Percentiles rank a stretch among this genome's conserved stretches.
Conservation (phyloP, 2,113 vertebrate genomes). For the Pachycephala philippinensis region DNA sequence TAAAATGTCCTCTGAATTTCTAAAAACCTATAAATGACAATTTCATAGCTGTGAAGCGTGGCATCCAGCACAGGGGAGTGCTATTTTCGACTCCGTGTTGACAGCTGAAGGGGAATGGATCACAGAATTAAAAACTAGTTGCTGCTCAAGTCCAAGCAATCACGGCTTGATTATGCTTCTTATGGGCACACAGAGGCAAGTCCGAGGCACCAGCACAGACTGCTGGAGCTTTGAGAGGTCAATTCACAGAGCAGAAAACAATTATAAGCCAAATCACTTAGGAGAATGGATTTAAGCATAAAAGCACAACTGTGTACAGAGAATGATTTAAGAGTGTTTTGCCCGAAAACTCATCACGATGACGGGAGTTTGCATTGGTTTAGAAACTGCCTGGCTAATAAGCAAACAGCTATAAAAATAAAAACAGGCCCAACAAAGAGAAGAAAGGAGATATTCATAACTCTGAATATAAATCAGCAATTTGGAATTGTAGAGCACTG, state of each 20-base stretch:
- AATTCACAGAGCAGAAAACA: neutral
- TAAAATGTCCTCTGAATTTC: constrained; percentile 25
- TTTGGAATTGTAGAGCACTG: neutral
- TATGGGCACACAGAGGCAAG: neutral
- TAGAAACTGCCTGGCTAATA: neutral
- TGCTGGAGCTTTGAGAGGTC: neutral
- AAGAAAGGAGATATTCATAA: constrained; percentile 8
- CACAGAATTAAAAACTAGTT: constrained; percentile 27
- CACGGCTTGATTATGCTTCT: neutral
- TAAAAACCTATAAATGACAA: constrained; percentile 28
- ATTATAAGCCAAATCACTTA: neutral
- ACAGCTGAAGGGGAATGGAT: constrained; percentile 50
- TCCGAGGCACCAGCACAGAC: neutral
- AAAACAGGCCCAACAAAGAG: neutral
- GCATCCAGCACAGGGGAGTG: constrained; percentile 23
- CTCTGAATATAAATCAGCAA: constrained; percentile 19
- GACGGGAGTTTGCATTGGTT: neutral
- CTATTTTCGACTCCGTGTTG: neutral
- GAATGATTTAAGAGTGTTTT: neutral
- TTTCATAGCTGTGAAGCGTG: constrained; percentile 13
- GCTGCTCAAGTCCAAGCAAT: constrained; percentile 31
- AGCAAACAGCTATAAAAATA: constrained; percentile 21
- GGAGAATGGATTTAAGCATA: neutral
- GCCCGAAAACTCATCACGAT: neutral
- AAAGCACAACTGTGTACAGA: neutral